Base-by-base conservation (phyloP, 2,113 vertebrate genomes). In the Eretmodus cyanostictus region DNA sequence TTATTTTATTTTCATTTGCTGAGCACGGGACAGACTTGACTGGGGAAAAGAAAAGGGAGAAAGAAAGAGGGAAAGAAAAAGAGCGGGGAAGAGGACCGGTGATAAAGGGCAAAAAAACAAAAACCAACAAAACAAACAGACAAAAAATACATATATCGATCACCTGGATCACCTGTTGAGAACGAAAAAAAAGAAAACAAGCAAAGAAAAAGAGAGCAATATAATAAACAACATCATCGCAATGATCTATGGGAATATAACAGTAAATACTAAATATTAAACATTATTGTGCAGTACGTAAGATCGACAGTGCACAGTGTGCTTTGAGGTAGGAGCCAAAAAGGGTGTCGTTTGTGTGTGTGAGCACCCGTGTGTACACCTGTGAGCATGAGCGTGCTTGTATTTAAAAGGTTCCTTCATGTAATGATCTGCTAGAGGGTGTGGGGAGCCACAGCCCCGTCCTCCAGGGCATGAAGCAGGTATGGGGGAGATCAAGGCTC, bases 11-110 rank as follows among this genome's bases (percentile, higher is more conserved):
- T 54, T 54, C 10, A 54, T 3, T 24, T 54, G 6, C 53, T 54
- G 4, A 12, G 1, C 2, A 54, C 1, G 6, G 53, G 53, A 12
- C 53, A 24, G 53, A 54, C n/a, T 24, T 54, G 10, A 24, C n/a
- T 12, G 53, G 10, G 53, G 10, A 22, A 22, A 54, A 22, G n/a
- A 54, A 54, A 54, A 4, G n/a, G 53, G 53, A 54, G n/a, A 54
- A 54, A 54, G n/a, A 24, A 54, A 54, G n/a, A 54, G 53, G n/a
- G n/a, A 54, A 54, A 54, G 3, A 24, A 54, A 54, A 54, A 54
- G 0, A 54, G 3, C 1, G 2, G n/a, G n/a, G n/a, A 12, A 54
- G 51, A 54, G 51, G 10, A 7, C 0, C 1, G 2, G n/a, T 12
- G 51, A 54, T 12, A 54, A 6, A 7, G 51, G n/a, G n/a, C 9